A percentile compares a stretch with the other conserved stretches of the same genome.
Conservation (phyloP, 2,888 invertebrate genomes). For the Herminia tarsipennalis region DNA sequence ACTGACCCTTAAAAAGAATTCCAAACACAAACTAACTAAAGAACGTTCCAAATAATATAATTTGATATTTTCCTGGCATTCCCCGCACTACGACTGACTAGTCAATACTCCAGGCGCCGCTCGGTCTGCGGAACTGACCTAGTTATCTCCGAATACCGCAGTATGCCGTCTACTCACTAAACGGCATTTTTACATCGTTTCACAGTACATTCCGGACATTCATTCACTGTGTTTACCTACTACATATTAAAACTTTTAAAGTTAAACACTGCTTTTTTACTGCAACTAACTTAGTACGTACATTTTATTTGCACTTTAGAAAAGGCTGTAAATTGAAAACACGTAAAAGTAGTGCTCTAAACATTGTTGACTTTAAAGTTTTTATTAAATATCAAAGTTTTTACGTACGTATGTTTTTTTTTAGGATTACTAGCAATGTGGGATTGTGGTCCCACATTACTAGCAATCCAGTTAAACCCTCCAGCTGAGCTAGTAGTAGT, state of each 20-base stretch:
- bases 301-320: conserved; percentile 31
- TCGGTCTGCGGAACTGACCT: conserved; percentile 68
- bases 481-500: too few relatives aligned
- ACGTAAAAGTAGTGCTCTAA: too few relatives aligned
- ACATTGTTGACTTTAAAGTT: too few relatives aligned
- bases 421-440: too few relatives aligned
- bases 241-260: conserved; percentile 46
- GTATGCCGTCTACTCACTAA: conserved; percentile 47
- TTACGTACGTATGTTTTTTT: too few relatives aligned
- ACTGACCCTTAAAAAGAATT: too few relatives aligned
- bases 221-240: conserved; percentile 41
- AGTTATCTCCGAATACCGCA: conserved; percentile 61
- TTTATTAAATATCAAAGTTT: too few relatives aligned
- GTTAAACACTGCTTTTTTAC: conserved; percentile 30
- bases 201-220: conserved; percentile 28
- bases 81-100: conserved; percentile 40
- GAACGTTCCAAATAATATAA: not conserved
- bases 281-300: not conserved
- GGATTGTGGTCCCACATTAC: too few relatives aligned
- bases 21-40: too few relatives aligned
- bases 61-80: conserved; percentile 19
- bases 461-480: too few relatives aligned
- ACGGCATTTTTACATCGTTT: conserved; percentile 32
- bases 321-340: too few relatives aligned
- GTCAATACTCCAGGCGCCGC: conserved; percentile 53